Base-by-base conservation (phyloP, 2,113 vertebrate species). In the Amblyopsis rosae region DNA sequence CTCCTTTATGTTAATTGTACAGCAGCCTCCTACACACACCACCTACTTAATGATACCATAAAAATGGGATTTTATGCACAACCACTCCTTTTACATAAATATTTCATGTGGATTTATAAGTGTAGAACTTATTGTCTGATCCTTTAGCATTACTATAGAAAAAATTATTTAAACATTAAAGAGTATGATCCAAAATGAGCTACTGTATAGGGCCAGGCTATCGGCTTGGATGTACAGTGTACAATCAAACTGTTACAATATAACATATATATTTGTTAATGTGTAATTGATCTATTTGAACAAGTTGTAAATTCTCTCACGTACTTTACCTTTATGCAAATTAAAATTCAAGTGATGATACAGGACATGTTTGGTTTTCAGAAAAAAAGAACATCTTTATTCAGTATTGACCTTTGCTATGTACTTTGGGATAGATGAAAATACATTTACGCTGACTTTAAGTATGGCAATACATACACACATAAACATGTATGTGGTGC, bases 1-100 rank as follows among this genome's bases (percentile, higher is more conserved):
- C 64, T 81, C 79, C 93, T 96, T 94, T 92, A 93, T 94, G 93
- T 94, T 95, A 95, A 96, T 96, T 95, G 93, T 94, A 94, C 93
- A 94, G 92, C 92, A 95, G 94, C 93, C 93, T 94, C 94, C 94
- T 94, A 94, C 93, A 91, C 94, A 93, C 89, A 93, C 54, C 93
- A 94, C 93, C 93, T 94, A 95, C 93, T 94, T 95, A 95, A 95
- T 95, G 93, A 94, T 94, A 90, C 90, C 93, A 95, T 94, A 87
- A 94, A 93, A 94, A 93, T 91, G 88, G 87, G 93, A 93, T 89
- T 79, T 80, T 90, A 93, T 93, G 92, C 92, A 94, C 92, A 93
- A 94, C 93, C 93, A 91, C 94, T 94, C 91, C 92, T 92, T 94
- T 95, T 94, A 93, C 93, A 95, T 94, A 94, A 95, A 92, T 92